Percentiles rank a stretch among this genome's conserved stretches.
Conservation (phyloP, 1,140 invertebrate species). For the Dendrolimus kikuchii region DNA sequence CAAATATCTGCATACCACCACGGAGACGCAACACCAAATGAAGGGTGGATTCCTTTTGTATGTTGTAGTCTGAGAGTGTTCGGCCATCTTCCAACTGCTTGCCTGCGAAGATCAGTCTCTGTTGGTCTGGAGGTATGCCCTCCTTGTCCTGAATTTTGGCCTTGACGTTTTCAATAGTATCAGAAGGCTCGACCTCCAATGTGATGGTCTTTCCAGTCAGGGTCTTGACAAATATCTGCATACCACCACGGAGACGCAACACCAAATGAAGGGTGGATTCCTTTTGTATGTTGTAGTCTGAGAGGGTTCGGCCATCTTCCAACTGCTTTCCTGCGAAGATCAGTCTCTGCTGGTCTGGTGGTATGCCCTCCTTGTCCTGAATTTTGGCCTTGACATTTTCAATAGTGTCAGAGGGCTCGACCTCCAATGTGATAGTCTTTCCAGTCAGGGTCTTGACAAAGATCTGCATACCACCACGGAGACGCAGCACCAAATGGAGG, state of each 20-base stretch:
- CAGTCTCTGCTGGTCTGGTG: constrained; percentile 25
- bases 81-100: constrained; percentile 1
- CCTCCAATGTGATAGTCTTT: constrained; percentile 19
- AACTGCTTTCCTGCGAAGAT: constrained; percentile 72
- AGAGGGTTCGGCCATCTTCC: constrained; percentile 29
- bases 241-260: constrained; percentile 27
- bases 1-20: constrained; percentile 76
- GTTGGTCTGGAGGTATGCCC: constrained; percentile 70
- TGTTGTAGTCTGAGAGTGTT: constrained; percentile 1
- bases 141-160: constrained; percentile 80
- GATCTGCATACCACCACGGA: constrained; percentile 36
- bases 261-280: constrained; percentile 29
- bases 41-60: not conserved
- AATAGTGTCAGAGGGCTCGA: constrained; percentile 24
- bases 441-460: constrained; percentile 69
- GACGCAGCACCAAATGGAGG: constrained; percentile 22
- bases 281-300: constrained; percentile 33
- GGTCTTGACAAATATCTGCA: constrained; percentile 76
- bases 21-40: not conserved
- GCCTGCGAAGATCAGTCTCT: not conserved
- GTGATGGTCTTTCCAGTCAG: constrained; percentile 82
- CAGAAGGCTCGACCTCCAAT: constrained; percentile 77
- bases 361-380: constrained; percentile 28
- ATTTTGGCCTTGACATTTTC: constrained; percentile 28
- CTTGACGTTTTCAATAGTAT: constrained; percentile 81